Percentiles rank a stretch among this genome's conserved stretches.
Evolutionary conservation across 2,888 invertebrate species (phyloP).

Genomic region (Dasypolia templi): DNA sequence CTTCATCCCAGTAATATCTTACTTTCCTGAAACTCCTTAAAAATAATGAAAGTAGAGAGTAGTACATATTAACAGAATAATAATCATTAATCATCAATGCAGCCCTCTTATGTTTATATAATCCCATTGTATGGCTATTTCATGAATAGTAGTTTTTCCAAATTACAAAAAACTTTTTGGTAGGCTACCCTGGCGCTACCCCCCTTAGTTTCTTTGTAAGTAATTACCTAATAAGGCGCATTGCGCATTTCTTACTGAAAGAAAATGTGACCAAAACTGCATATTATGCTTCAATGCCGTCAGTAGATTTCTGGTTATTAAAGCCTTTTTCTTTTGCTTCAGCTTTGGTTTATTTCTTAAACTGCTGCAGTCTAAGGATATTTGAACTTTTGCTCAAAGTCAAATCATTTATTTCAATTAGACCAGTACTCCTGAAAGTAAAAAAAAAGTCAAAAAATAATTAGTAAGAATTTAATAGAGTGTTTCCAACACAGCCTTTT

Average conservation of each 20-base stretch:
- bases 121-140: too few species aligned
- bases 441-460: neutral
- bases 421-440: neutral
- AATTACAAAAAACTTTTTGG: too few species aligned
- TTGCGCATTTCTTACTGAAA: slow-evolving; percentile 51
- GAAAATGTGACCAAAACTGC: slow-evolving; percentile 51
- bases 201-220: too few species aligned
- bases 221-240: slow-evolving; percentile 43
- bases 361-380: neutral
- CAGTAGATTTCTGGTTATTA: slow-evolving; percentile 29
- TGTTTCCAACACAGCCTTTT: slow-evolving; percentile 15
- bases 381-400: slow-evolving; percentile 11
- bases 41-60: too few species aligned
- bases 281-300: slow-evolving; percentile 48
- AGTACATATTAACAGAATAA: too few species aligned
- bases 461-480: neutral
- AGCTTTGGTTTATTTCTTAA: neutral
- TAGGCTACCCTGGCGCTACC: too few species aligned
- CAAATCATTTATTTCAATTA: slow-evolving; percentile 18
- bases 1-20: neutral
- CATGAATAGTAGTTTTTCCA: too few species aligned
- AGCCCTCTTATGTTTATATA: too few species aligned
- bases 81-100: too few species aligned
- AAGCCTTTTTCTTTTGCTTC: slow-evolving; percentile 19
- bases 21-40: neutral